Evolutionary conservation across 2,797 vertebrate species (phyloP).

Genomic region (Sebastes glaucus): DNA sequence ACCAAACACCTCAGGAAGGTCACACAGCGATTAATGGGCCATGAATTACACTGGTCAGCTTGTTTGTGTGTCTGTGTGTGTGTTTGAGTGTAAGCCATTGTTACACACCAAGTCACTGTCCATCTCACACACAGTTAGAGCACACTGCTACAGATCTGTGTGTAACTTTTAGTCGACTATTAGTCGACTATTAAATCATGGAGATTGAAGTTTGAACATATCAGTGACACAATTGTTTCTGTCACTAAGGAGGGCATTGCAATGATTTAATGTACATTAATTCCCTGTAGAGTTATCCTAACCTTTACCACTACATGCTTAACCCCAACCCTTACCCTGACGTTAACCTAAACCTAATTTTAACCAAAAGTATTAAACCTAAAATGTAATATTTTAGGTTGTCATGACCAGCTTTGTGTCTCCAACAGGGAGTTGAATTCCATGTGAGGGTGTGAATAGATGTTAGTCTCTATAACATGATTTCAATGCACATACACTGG

Average conservation of each 20-base stretch:
- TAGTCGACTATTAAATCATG: neutral
- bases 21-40: constrained; percentile 44
- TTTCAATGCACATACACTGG: no score
- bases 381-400: no score
- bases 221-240: neutral
- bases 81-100: neutral
- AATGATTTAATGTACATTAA: neutral
- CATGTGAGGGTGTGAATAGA: no score
- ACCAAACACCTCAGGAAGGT: constrained; percentile 37
- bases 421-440: neutral
- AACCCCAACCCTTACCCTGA: neutral
- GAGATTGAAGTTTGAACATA: neutral
- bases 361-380: neutral
- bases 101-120: neutral
- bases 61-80: constrained; percentile 11
- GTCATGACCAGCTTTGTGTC: neutral
- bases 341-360: neutral
- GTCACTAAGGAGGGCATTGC: neutral
- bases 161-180: no score
- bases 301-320: neutral
- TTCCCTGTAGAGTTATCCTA: neutral
- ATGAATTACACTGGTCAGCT: constrained; percentile 5
- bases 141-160: neutral
- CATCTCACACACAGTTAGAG: neutral
- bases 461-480: no score